These are phyloP conservation scores for Nestor notabilis DNA, from an alignment of 2,113 vertebrate genomes.

Conservation along the genomic window DNA sequence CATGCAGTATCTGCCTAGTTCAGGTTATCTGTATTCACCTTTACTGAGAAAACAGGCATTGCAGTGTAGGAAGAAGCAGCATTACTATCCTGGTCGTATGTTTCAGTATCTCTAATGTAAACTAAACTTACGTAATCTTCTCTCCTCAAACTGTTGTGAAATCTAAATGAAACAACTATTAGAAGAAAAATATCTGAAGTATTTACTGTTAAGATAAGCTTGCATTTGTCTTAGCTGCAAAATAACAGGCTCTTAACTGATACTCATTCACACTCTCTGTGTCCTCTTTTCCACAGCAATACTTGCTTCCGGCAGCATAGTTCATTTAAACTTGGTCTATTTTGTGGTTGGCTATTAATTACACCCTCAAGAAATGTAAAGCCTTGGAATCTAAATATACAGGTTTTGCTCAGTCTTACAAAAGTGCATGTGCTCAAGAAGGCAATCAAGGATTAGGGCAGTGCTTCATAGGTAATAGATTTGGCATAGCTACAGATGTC, in stretches of 20 bases:
- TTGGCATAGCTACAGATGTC: fast-evolving
- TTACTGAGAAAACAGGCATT: neutral
- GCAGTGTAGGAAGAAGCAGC: neutral
- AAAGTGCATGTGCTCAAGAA: neutral
- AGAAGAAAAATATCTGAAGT: neutral
- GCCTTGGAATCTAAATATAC: neutral
- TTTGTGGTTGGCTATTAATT: neutral
- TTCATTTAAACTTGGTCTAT: neutral
- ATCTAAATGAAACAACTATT: neutral
- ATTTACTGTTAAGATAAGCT: neutral
- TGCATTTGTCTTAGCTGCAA: neutral
- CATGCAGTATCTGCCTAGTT: neutral
- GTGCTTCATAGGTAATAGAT: neutral
- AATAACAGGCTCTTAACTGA: neutral
- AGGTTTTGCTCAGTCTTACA: neutral
- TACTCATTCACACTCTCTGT: fast-evolving
- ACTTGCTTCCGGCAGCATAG: neutral
- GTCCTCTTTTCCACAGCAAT: neutral
- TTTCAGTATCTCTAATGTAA: neutral
- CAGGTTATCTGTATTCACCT: neutral
- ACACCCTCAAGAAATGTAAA: neutral
- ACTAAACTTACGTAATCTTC: neutral
- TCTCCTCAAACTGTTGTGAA: neutral
- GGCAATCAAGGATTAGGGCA: neutral
- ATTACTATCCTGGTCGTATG: neutral